Evolutionary conservation across 2,113 vertebrate species (phyloP), one percentile per base, ranked within the genome.

Genomic region (Mastomys natalensis): DNA sequence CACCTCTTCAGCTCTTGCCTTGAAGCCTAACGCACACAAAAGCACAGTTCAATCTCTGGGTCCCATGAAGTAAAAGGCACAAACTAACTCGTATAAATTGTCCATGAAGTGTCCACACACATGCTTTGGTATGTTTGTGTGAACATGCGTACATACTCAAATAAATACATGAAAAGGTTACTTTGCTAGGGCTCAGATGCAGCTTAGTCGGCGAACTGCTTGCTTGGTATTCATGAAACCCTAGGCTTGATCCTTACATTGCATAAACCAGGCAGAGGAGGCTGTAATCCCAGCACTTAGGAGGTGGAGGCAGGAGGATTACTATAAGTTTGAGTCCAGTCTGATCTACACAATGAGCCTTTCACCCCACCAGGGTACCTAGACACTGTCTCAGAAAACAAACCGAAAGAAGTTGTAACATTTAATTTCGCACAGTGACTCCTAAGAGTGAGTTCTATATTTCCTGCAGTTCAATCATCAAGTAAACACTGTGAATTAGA

Each of bases 381-480:
- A 48, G 84, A 66, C 17, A 21, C 29, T 45, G n/a, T 86, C 82
- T 48, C 43, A 66, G 62, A 48, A 66, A 86, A 86, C 62, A 86
- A 68, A 34, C 81, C 60, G 21, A 48, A 11, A 19, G 82, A 66
- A 48, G 29, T 45, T 21, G 26, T 21, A 85, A 64, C 40, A 31
- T 9, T 45, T 58, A 34, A 94, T 84, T 93, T 94, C n/a, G 12
- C 34, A 66, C 80, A 68, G 24, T 89, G 76, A 81, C 85, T 89
- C 80, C 40, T 51, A 17, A 89, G 37, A 74, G 40, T 21, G n/a
- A 7, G 70, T 95, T 92, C 87, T 66, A 13, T 7, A 70, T 0
- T 93, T 9, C 12, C 55, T 74, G 9, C 37, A 89, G 31, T 15
- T 78, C 74, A 55, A 19, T 73, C 62, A 40, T 29, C 82, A 66